These are phyloP conservation scores for Nixonia krombeini DNA, from an alignment of 1,140 invertebrate species.

Conservation along the genomic window DNA sequence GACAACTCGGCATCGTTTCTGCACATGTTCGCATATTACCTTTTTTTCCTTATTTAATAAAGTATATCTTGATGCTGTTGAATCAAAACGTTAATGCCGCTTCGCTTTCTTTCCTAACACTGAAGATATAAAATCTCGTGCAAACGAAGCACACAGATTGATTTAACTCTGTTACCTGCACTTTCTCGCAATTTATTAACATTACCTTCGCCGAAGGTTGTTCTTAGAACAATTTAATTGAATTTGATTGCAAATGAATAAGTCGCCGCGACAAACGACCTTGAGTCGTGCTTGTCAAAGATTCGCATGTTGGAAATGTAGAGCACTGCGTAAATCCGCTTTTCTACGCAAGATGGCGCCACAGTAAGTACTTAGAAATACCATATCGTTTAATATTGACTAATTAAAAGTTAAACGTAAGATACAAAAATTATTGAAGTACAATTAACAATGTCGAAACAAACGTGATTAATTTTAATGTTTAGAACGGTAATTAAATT, in stretches of 20 bases:
- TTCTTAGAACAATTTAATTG: too few species aligned
- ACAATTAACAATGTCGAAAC: neutral
- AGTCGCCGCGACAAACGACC: too few species aligned
- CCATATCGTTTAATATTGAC: neutral
- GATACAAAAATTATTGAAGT: neutral
- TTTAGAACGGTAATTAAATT: too few species aligned
- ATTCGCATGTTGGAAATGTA: too few species aligned
- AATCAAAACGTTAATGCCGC: constrained; percentile 20
- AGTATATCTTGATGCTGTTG: constrained; percentile 59
- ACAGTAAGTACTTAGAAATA: neutral
- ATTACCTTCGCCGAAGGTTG: too few species aligned
- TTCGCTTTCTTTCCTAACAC: constrained; percentile 4
- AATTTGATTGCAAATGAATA: too few species aligned
- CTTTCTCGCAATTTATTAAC: too few species aligned
- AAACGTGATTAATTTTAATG: constrained; percentile 1
- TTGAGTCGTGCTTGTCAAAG: too few species aligned
- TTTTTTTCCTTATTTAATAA: constrained; percentile 62
- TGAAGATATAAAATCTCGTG: too few species aligned
- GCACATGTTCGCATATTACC: constrained; percentile 57
- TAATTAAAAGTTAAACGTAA: too few species aligned
- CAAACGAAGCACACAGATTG: too few species aligned
- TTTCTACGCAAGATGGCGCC: constrained; percentile 10
- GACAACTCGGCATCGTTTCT: constrained; percentile 48
- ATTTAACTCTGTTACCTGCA: neutral
- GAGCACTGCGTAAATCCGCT: constrained; percentile 2